Conservation (phyloP, 2,888 invertebrate genomes). For the Eupelmus urozonus region DNA sequence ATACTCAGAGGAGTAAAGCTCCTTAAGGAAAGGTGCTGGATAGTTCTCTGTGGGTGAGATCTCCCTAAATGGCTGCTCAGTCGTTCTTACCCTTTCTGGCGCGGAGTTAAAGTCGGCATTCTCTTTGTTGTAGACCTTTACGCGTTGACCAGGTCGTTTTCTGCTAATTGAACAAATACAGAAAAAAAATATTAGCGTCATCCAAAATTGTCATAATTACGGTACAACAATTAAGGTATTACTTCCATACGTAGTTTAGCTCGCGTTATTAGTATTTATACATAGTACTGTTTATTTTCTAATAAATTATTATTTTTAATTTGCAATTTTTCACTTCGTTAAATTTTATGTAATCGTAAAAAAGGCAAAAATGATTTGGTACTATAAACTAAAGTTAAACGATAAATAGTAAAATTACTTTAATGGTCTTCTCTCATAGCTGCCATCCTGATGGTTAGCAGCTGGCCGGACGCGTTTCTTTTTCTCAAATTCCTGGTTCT, state of each 20-base stretch:
- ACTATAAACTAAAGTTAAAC: too few relatives aligned
- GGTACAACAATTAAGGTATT: too few relatives aligned
- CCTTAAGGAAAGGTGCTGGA: slow-evolving; percentile 56
- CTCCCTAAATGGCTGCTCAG: slow-evolving; percentile 60
- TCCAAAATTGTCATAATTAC: too few relatives aligned
- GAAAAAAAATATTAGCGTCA: slow-evolving; percentile 9
- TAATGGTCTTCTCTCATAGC: slow-evolving; percentile 59
- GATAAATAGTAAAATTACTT: slow-evolving; percentile 35
- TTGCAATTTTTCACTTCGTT: too few relatives aligned
- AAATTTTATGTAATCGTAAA: background rate
- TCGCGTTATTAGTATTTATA: background rate
- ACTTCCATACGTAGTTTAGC: too few relatives aligned
- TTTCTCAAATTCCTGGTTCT: slow-evolving; percentile 62
- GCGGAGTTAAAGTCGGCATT: slow-evolving; percentile 34
- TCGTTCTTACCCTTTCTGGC: slow-evolving; percentile 55
- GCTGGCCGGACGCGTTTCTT: slow-evolving; percentile 65
- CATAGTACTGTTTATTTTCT: too few relatives aligned
- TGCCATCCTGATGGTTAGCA: slow-evolving; percentile 62
- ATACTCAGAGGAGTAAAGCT: slow-evolving; percentile 48
- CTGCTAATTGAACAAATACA: slow-evolving; percentile 24
- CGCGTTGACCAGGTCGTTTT: slow-evolving; percentile 51
- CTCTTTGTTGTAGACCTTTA: slow-evolving; percentile 54
- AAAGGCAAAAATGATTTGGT: background rate
- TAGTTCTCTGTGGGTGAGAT: slow-evolving; percentile 56
- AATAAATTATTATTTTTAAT: background rate